phyloP scores from a whole-genome alignment of 2,888 invertebrate genomes.

The Caprella mutica region DNA sequence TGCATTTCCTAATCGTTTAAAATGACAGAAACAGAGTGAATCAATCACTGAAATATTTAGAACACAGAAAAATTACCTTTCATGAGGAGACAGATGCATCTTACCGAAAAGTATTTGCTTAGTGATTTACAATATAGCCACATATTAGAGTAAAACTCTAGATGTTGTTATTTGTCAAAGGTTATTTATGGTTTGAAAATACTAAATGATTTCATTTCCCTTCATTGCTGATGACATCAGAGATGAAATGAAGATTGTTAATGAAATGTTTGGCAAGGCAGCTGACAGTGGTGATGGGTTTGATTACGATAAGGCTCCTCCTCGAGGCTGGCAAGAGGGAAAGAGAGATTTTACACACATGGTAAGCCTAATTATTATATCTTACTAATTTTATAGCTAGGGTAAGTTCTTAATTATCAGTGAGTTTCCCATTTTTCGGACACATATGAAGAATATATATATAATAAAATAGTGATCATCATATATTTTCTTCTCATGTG shows the following conservation, averaged over 20 bases:
- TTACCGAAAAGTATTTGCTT: not conserved
- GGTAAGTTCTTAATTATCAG: no score
- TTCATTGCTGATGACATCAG: constrained; percentile 39
- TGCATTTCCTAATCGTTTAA: not conserved
- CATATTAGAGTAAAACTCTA: not conserved
- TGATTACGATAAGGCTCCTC: constrained; percentile 62
- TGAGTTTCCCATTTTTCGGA: not conserved
- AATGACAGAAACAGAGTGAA: not conserved
- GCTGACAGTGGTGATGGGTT: constrained; percentile 48
- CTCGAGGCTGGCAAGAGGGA: constrained; percentile 69
- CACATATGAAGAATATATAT: constrained; percentile 12
- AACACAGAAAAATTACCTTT: no score
- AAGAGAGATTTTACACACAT: constrained; percentile 64
- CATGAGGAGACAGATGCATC: no score
- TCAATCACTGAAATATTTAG: no score
- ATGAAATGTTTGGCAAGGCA: constrained; percentile 57
- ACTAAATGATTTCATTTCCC: not conserved
- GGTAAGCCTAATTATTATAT: constrained; percentile 9
- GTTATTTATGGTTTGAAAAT: not conserved
- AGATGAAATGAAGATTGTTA: constrained; percentile 57
- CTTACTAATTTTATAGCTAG: not conserved
- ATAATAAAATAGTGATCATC: constrained; percentile 6
- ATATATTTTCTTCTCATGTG: not conserved
- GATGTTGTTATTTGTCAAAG: not conserved
- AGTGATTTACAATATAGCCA: not conserved